phyloP scores from a whole-genome alignment of 92 coral and sea anemone genomes.

The Porites cylindrica region DNA sequence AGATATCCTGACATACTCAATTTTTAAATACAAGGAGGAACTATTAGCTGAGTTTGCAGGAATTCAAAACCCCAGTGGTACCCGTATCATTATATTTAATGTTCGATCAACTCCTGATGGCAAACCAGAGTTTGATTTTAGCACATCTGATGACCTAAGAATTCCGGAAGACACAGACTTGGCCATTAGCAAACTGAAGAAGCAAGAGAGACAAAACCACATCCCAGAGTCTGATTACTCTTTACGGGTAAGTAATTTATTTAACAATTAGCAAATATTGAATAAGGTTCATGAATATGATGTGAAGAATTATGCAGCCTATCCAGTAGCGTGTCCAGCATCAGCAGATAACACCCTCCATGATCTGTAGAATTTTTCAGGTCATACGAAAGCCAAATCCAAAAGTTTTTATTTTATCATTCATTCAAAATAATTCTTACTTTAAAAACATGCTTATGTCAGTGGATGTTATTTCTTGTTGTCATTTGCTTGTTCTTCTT shows the following conservation, averaged over 20 bases:
- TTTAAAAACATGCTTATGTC: too few species aligned
- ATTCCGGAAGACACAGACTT: conserved; percentile 90
- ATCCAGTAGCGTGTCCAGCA: too few species aligned
- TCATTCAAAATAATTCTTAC: too few species aligned
- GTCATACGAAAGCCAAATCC: too few species aligned
- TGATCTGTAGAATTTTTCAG: too few species aligned
- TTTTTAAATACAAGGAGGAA: conserved; percentile 74
- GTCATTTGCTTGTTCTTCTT: too few species aligned
- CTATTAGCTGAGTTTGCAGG: conserved; percentile 76
- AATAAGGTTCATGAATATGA: too few species aligned
- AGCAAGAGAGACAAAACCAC: conserved; percentile 91
- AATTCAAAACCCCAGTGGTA: conserved; percentile 77
- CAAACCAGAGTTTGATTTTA: conserved; percentile 91
- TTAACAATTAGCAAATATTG: too few species aligned
- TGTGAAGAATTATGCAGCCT: too few species aligned
- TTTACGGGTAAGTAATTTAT: conserved; percentile 71
- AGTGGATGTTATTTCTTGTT: too few species aligned
- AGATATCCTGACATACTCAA: conserved; percentile 79
- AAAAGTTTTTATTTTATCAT: too few species aligned
- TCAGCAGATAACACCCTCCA: too few species aligned
- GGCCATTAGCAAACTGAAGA: conserved; percentile 73
- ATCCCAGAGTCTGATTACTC: conserved; percentile 98
- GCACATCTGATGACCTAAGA: conserved; percentile 72
- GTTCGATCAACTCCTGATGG: conserved; percentile 88
- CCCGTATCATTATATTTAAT: conserved; percentile 83